phyloP scores from a whole-genome alignment of 2,113 vertebrate species.

The Crocuta crocuta region DNA sequence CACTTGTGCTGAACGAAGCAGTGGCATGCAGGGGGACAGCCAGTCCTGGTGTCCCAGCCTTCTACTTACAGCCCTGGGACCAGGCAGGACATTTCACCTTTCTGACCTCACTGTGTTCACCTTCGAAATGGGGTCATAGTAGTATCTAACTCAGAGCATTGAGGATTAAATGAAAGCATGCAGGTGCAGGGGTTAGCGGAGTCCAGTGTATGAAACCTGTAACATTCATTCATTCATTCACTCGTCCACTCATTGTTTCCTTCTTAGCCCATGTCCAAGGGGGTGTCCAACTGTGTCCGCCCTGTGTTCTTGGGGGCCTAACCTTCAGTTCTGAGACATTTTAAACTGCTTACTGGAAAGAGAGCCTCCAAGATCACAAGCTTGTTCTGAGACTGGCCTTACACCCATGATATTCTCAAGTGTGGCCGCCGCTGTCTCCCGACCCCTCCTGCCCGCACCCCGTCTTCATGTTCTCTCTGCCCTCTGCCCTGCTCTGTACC shows the following conservation, averaged over 20 bases:
- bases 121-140: neutral
- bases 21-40: neutral
- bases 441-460: neutral
- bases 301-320: neutral
- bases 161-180: neutral
- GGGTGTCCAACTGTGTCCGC: too few species aligned
- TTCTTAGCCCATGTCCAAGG: neutral
- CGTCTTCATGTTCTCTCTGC: accelerated
- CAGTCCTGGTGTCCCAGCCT: neutral
- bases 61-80: neutral
- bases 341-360: neutral
- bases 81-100: neutral
- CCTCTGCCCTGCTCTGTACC: neutral
- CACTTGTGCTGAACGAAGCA: neutral
- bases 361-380: neutral
- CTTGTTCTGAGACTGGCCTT: neutral
- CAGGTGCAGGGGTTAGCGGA: neutral
- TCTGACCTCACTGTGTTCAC: neutral
- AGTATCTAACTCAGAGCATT: neutral
- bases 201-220: neutral
- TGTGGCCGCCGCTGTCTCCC: neutral
- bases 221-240: neutral
- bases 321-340: neutral
- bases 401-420: accelerated
- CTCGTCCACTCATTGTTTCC: neutral